Conservation (phyloP, 1,140 invertebrate species). For the Ceratosolen fusciceps region DNA sequence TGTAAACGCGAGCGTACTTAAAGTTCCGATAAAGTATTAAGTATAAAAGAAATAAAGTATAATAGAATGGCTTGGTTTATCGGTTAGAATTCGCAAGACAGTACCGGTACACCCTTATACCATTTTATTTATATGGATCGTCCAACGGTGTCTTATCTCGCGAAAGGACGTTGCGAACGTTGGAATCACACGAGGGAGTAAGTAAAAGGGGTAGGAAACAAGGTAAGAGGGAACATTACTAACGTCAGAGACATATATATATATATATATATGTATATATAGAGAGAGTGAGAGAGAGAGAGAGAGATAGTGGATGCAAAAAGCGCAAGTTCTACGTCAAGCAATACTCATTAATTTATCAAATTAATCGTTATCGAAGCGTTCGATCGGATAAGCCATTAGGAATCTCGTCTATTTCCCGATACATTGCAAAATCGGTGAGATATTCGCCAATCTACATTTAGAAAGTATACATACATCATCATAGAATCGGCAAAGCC, state of each 20-base stretch:
- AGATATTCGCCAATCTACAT: neutral
- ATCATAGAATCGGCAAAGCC: constrained; percentile 6
- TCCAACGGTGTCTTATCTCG: neutral
- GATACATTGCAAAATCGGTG: neutral
- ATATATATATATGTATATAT: no score
- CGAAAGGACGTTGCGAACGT: neutral
- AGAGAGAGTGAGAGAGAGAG: no score
- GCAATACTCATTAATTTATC: neutral
- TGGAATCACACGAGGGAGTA: neutral
- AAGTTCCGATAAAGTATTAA: neutral
- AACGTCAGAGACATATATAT: neutral
- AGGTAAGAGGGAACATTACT: neutral
- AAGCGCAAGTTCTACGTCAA: neutral
- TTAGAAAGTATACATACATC: constrained; percentile 7
- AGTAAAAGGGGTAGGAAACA: no score
- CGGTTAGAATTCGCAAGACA: neutral
- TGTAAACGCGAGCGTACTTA: neutral
- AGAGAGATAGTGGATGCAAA: neutral
- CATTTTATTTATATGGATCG: neutral
- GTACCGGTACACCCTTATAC: neutral
- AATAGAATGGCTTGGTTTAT: neutral
- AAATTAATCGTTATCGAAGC: neutral
- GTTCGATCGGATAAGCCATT: neutral
- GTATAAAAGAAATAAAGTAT: no score
- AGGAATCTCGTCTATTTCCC: neutral